Evolutionary conservation across 2,113 vertebrate species (phyloP), one percentile per base, ranked within the genome.

Genomic region (Anarhynchus alexandrinus): DNA sequence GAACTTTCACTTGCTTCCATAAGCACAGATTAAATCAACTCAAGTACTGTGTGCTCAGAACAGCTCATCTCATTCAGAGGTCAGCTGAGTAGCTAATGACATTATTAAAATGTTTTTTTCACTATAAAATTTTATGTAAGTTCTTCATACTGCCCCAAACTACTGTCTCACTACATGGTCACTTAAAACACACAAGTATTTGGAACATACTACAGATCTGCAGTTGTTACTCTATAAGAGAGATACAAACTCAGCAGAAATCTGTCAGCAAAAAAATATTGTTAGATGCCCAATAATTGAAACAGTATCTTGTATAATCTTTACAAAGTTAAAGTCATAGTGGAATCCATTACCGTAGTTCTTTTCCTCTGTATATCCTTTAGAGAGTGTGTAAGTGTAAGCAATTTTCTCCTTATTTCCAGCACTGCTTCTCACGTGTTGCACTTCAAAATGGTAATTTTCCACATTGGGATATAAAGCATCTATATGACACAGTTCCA

Each of bases 401-500:
- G 98, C 89, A 81, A 99, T 98, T 45, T 97, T 98, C 70, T 99
- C 99, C 67, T 96, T 94, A 58, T 97, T 98, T 72, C 97, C 98
- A 82, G 98, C 96, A 59, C 72, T 93, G 34, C 96, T 98, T 91
- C 98, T 98, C 43, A 98, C 97, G 94, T 99, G 99, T 47, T 99
- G 98, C 86, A 99, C 99, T 98, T 99, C 99, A 98, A 99, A 99
- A 98, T 99, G 98, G 96, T 98, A 98, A 89, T 99, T 99, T 98
- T 99, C 99, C 92, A 99, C 99, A 15, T 99, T 99, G 54, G 99
- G 99, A 97, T 99, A 99, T 27, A 99, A 96, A 84, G 97, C 96
- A 67, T 99, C 98, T 36, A 99, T 97, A 49, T 99, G 99, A 96
- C 99, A 99, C 13, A 99, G 96, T 94, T 99, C 99, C 95, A 99